Evolutionary conservation across 1,140 invertebrate genomes (phyloP), one percentile per base, ranked within the genome.

Genomic region (Nephotettix cincticeps): DNA sequence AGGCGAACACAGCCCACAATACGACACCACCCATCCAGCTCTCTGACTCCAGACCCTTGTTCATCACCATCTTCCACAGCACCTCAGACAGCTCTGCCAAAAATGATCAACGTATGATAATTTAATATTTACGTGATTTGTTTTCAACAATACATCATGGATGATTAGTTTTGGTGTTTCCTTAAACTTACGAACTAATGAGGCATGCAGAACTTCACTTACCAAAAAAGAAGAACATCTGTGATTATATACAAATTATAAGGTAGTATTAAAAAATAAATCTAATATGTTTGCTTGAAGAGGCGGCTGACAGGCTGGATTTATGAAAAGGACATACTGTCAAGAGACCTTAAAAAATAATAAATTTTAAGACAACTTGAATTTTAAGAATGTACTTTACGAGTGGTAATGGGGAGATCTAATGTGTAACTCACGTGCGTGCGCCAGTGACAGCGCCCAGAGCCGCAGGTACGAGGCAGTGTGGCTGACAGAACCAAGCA

Each of bases 391-490:
- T 40, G 17, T 40, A 40, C 6, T 9, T 9, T 6, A 17, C 36
- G 17, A 40, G 51, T 11, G 21, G 23, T 6, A 21, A 56, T 11
- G 51, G 6, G 6, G 23, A 9, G 21, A 11, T 56, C 9, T 11
- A 56, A 9, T 23, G 9, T 63, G 28, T n/a, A 3, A 78, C 77
- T 76, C 73, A 78, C 77, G 96, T 58, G 96, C 95, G 86, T 99
- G 98, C 77, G 98, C 97, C 51, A 99, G 86, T 64, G 96, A 98
- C 66, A 99, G 84, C 68, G 98, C 98, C 98, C 98, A 99, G 54
- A 99, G 88, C 76, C 98, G 95, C 19, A 99, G 88, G 84, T 99
- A 99, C 0, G 97, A 99, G 14, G 98, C 98, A n/a, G 98, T 99
- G 77, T 99, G 97, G 0, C 97, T 99, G 14, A 99, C 92, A 74